Conservation (phyloP, 2,888 invertebrate genomes). For the Pammene aurita region DNA sequence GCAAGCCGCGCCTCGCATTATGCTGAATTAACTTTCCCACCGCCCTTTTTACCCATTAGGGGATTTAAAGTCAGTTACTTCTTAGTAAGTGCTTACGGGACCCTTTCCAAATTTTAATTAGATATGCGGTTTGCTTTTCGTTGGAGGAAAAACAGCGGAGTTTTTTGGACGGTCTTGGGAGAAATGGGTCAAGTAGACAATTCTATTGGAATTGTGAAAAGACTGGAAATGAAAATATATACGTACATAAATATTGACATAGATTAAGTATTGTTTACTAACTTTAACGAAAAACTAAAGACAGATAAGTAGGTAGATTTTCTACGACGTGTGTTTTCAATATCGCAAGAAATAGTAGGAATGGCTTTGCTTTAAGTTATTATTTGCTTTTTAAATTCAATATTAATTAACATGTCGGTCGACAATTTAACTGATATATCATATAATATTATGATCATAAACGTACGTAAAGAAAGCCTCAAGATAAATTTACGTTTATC, state of each 20-base stretch:
- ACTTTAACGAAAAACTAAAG: no score
- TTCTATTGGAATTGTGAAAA: neutral
- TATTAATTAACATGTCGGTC: no score
- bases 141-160: neutral
- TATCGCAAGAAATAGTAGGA: no score
- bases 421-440: no score
- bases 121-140: slow-evolving; percentile 15
- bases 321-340: no score
- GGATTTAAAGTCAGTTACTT: slow-evolving; percentile 21
- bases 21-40: slow-evolving; percentile 17
- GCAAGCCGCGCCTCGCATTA: slow-evolving; percentile 6
- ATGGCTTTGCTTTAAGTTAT: no score
- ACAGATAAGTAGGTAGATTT: no score
- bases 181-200: neutral
- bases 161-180: neutral
- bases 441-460: no score
- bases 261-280: no score
- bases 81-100: slow-evolving; percentile 25
- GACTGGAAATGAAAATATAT: neutral
- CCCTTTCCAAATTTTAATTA: slow-evolving; percentile 29
- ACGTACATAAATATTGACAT: neutral
- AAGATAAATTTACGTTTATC: no score
- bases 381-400: no score
- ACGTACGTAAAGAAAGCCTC: no score
- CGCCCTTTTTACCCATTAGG: slow-evolving; percentile 28